These are phyloP conservation scores for Vesta saturnalis DNA, from an alignment of 2,888 invertebrate species.

Conservation along the genomic window DNA sequence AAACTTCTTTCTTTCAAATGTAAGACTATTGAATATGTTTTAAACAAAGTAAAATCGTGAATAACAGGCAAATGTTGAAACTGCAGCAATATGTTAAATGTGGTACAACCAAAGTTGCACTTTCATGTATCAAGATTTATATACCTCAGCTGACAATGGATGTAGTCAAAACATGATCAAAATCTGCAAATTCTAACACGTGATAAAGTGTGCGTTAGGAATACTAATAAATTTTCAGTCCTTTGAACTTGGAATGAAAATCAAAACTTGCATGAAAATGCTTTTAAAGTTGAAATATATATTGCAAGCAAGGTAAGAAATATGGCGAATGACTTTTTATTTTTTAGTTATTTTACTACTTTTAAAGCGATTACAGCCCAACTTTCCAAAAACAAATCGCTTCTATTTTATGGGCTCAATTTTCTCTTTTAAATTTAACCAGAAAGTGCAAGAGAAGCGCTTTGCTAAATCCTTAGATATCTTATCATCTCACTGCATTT, in stretches of 20 bases:
- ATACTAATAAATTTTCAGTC: slow-evolving; percentile 13
- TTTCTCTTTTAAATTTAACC: slow-evolving; percentile 10
- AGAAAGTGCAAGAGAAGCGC: neutral
- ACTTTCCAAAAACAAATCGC: slow-evolving; percentile 10
- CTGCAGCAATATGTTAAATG: too few species aligned
- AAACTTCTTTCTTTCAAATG: too few species aligned
- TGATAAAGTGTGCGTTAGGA: slow-evolving; percentile 23
- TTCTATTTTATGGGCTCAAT: slow-evolving; percentile 11
- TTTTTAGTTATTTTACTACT: slow-evolving; percentile 15
- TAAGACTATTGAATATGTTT: too few species aligned
- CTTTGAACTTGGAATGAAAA: neutral
- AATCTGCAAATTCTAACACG: slow-evolving; percentile 19
- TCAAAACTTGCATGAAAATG: neutral
- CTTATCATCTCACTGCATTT: slow-evolving; percentile 12
- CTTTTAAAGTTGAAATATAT: neutral
- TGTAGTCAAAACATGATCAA: neutral
- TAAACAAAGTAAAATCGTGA: too few species aligned
- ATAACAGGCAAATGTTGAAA: too few species aligned
- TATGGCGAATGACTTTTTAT: neutral
- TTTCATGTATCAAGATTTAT: neutral
- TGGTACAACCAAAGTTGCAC: too few species aligned
- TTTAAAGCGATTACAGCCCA: slow-evolving; percentile 14
- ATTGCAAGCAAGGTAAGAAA: neutral
- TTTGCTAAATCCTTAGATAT: neutral
- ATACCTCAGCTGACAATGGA: neutral